Evolutionary conservation across 2,113 vertebrate genomes (phyloP).

Genomic region (Raja brachyura): DNA sequence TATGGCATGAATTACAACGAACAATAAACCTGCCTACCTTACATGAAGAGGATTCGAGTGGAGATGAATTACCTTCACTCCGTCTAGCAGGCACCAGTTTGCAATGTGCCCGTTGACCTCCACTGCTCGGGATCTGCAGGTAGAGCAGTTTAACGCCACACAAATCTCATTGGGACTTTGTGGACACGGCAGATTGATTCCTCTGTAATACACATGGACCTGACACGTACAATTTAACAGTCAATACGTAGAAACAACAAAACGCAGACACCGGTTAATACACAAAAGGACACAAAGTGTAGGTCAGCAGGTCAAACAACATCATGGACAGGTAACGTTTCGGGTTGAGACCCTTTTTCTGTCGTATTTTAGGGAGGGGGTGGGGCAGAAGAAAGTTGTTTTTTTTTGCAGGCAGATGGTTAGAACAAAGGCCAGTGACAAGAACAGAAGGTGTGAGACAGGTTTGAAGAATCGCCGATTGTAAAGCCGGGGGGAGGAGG

Average conservation of each 20-base stretch:
- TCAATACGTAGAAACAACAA: background rate
- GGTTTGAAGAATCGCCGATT: too few relatives aligned
- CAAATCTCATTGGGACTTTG: constrained; percentile 8
- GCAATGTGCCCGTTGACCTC: background rate
- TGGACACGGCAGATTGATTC: background rate
- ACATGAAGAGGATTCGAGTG: background rate
- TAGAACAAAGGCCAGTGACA: too few relatives aligned
- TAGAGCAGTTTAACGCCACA: constrained; percentile 21
- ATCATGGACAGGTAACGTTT: too few relatives aligned
- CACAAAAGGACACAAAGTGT: too few relatives aligned
- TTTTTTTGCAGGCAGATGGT: too few relatives aligned
- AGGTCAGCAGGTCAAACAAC: too few relatives aligned
- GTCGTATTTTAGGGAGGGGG: too few relatives aligned
- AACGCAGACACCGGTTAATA: too few relatives aligned
- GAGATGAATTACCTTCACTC: background rate
- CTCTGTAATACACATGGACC: constrained; percentile 16
- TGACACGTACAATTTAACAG: background rate
- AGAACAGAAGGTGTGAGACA: too few relatives aligned
- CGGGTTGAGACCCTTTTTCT: too few relatives aligned
- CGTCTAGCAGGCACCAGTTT: constrained; percentile 10
- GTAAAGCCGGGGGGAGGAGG: too few relatives aligned
- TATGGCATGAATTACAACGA: background rate
- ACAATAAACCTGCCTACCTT: background rate
- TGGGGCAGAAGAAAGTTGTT: too few relatives aligned
- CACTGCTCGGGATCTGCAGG: background rate